These are phyloP conservation scores for Acanthopleura granulata DNA, from an alignment of 2,888 invertebrate species.

Conservation along the genomic window DNA sequence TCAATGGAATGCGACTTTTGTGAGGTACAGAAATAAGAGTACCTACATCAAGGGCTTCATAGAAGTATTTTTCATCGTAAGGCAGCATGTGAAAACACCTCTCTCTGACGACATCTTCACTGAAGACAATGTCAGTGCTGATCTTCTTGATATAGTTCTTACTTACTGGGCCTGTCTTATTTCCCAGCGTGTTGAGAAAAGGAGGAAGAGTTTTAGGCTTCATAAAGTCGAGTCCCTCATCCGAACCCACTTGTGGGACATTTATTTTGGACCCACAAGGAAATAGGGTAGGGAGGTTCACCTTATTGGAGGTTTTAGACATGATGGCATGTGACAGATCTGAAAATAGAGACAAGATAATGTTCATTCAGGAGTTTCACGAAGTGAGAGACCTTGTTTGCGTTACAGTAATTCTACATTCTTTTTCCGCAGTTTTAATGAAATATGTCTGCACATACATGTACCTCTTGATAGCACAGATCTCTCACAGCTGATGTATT, in stretches of 20 bases:
- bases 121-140: slow-evolving; percentile 59
- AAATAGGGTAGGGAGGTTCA: slow-evolving; percentile 49
- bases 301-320: slow-evolving; percentile 3
- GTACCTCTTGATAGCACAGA: no score
- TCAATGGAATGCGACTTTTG: slow-evolving; percentile 40
- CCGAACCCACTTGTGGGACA: slow-evolving; percentile 57
- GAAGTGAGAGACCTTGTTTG: no score
- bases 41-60: slow-evolving; percentile 54
- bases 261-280: slow-evolving; percentile 61
- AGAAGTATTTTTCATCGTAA: slow-evolving; percentile 63
- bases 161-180: slow-evolving; percentile 40
- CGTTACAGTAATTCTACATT: no score
- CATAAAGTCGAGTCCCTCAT: slow-evolving; percentile 39
- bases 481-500: no score
- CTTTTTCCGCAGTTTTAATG: no score
- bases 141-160: slow-evolving; percentile 55
- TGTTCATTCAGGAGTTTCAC: no score
- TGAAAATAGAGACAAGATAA: no score
- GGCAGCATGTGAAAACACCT: slow-evolving; percentile 64
- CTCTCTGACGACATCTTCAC: slow-evolving; percentile 65
- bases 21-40: slow-evolving; percentile 45
- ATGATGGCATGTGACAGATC: neutral
- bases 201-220: slow-evolving; percentile 23
- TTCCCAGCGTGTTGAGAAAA: slow-evolving; percentile 29
- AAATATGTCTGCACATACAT: no score